phyloP scores from a whole-genome alignment of 2,113 vertebrate species.

The Acrocephalus kingi region DNA sequence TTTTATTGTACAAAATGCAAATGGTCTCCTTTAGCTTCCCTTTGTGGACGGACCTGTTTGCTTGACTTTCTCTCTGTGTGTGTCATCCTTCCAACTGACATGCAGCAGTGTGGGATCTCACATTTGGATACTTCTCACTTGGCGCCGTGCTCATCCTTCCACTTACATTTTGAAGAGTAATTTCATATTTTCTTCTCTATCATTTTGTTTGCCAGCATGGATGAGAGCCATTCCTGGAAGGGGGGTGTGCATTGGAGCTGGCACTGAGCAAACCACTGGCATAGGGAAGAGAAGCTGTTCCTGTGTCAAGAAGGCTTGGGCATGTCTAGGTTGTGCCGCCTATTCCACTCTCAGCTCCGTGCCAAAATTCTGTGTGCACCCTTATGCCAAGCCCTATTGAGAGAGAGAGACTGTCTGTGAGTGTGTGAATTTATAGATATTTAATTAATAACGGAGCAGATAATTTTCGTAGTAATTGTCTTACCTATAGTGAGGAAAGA shows the following conservation, averaged over 20 bases:
- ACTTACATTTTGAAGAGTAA: constrained; percentile 82
- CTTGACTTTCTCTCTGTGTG: constrained; percentile 38
- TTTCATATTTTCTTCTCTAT: constrained; percentile 83
- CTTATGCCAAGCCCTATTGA: constrained; percentile 67
- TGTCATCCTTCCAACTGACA: constrained; percentile 75
- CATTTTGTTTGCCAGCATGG: constrained; percentile 82
- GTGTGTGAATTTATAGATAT: constrained; percentile 63
- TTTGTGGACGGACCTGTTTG: constrained; percentile 53
- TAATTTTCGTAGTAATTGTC: constrained; percentile 7
- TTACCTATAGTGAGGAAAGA: neutral
- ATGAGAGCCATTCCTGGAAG: constrained; percentile 81
- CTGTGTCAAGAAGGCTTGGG: constrained; percentile 76
- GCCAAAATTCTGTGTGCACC: constrained; percentile 65
- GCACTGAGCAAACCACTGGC: constrained; percentile 72
- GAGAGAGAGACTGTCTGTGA: constrained; percentile 51
- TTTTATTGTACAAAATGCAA: constrained; percentile 32
- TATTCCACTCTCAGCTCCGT: constrained; percentile 49
- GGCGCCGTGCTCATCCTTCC: constrained; percentile 73
- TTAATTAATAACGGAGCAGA: constrained; percentile 62
- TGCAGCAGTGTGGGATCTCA: constrained; percentile 77
- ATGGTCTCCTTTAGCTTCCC: constrained; percentile 25
- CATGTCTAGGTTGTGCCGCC: constrained; percentile 64
- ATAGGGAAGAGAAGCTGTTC: constrained; percentile 77
- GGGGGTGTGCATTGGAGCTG: constrained; percentile 76
- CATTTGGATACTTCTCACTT: constrained; percentile 78